phyloP scores from a whole-genome alignment of 1,140 invertebrate genomes.

The Campodea augens region DNA sequence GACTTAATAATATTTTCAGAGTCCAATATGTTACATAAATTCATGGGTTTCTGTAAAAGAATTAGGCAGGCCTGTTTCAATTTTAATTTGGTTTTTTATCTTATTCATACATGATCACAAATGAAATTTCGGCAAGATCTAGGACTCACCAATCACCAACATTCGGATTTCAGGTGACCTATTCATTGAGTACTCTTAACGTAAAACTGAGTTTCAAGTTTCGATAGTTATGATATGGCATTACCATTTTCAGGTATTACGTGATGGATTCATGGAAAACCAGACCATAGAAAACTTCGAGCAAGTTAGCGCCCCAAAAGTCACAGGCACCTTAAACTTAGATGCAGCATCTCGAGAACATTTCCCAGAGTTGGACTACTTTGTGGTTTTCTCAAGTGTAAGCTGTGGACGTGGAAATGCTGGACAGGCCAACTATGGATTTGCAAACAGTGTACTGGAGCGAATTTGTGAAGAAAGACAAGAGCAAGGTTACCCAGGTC shows the following conservation, averaged over 20 bases:
- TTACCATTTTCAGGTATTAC: slow-evolving; percentile 32
- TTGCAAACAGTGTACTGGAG: slow-evolving; percentile 38
- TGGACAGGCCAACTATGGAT: slow-evolving; percentile 38
- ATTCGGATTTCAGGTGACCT: too few relatives aligned
- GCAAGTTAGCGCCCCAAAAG: slow-evolving; percentile 51
- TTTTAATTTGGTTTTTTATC: background rate
- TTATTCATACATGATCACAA: slow-evolving; percentile 1
- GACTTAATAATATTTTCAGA: too few relatives aligned
- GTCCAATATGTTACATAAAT: too few relatives aligned
- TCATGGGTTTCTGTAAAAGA: too few relatives aligned
- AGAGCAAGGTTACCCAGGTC: slow-evolving; percentile 26
- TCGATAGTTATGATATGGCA: too few relatives aligned
- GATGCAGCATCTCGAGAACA: slow-evolving; percentile 26
- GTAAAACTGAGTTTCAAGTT: too few relatives aligned
- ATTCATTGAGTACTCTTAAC: too few relatives aligned
- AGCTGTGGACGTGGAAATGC: slow-evolving; percentile 36
- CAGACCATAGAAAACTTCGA: slow-evolving; percentile 24
- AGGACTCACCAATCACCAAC: too few relatives aligned
- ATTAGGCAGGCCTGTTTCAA: too few relatives aligned
- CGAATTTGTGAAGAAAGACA: slow-evolving; percentile 31
- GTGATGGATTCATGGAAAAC: slow-evolving; percentile 34
- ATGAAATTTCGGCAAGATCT: too few relatives aligned
- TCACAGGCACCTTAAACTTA: slow-evolving; percentile 45
- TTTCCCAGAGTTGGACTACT: slow-evolving; percentile 25
- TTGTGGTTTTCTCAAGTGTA: slow-evolving; percentile 35